Conservation (phyloP, 2,888 invertebrate genomes). For the Synanthedon vespiformis region DNA sequence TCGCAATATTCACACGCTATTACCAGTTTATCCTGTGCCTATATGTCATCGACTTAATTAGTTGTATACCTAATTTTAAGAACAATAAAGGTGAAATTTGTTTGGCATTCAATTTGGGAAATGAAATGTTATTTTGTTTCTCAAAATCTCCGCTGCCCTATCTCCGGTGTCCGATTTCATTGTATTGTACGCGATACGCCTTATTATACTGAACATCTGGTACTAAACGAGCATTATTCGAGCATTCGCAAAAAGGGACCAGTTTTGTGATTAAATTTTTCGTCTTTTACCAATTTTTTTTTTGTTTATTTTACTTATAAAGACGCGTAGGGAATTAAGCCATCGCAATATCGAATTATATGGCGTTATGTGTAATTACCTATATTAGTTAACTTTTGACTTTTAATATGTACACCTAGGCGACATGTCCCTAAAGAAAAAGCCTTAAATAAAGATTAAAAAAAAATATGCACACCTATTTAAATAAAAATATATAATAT, state of each 20-base stretch:
- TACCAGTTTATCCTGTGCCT: not conserved
- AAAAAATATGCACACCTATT: no score
- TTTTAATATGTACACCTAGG: no score
- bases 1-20: slow-evolving; percentile 5
- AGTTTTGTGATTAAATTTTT: slow-evolving; percentile 32
- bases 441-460: no score
- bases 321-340: slow-evolving; percentile 3
- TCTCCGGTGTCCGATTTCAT: slow-evolving; percentile 68
- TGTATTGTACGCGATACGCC: slow-evolving; percentile 66
- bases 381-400: no score
- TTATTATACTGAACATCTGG: slow-evolving; percentile 69
- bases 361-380: no score
- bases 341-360: slow-evolving; percentile 16
- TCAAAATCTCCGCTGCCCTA: slow-evolving; percentile 52
- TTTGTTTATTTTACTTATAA: slow-evolving; percentile 8
- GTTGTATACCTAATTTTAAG: not conserved
- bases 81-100: not conserved
- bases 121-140: slow-evolving; percentile 29
- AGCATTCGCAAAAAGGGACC: slow-evolving; percentile 42
- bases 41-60: not conserved
- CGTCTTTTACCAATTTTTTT: slow-evolving; percentile 12
- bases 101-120: not conserved
- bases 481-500: no score
- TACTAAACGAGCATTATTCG: slow-evolving; percentile 43
- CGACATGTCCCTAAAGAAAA: no score